Percentiles rank a stretch among this genome's conserved stretches.
phyloP scores from a whole-genome alignment of 2,888 invertebrate species.

The Synergus laeviventris region DNA sequence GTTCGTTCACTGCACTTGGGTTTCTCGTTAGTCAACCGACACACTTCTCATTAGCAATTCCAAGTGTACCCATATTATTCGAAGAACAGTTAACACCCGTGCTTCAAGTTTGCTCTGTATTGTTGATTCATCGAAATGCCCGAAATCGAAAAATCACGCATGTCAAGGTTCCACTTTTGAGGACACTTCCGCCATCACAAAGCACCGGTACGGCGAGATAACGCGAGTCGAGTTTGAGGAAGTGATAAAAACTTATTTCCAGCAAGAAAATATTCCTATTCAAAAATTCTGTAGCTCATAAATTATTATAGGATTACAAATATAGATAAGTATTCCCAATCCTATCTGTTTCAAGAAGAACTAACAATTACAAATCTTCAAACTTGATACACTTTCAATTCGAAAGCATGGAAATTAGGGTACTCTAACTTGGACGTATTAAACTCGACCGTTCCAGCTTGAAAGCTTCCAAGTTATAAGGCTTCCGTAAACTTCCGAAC shows the following conservation, averaged over 20 bases:
- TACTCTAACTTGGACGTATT: constrained; percentile 24
- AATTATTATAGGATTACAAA: no score
- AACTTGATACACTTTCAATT: constrained; percentile 13
- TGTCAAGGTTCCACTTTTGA: constrained; percentile 25
- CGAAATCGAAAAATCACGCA: constrained; percentile 27
- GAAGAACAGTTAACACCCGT: constrained; percentile 35
- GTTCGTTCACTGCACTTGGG: constrained; percentile 27
- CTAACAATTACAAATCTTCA: not conserved
- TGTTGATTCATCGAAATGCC: constrained; percentile 10
- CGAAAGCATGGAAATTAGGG: constrained; percentile 13
- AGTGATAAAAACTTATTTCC: no score
- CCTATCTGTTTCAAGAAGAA: not conserved
- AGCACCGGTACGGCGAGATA: constrained; percentile 8
- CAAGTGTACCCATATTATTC: constrained; percentile 36
- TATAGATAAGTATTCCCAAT: not conserved
- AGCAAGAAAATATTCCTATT: no score
- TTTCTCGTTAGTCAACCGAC: constrained; percentile 39
- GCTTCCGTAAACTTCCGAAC: constrained; percentile 12
- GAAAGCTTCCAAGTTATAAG: constrained; percentile 22
- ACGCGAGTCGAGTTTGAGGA: not conserved
- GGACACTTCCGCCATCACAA: constrained; percentile 32
- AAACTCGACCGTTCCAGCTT: constrained; percentile 18
- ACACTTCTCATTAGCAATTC: constrained; percentile 40
- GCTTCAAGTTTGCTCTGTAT: not conserved
- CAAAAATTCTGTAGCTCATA: no score